phyloP scores from a whole-genome alignment of 2,797 vertebrate genomes.

The Prunella strophiata region DNA sequence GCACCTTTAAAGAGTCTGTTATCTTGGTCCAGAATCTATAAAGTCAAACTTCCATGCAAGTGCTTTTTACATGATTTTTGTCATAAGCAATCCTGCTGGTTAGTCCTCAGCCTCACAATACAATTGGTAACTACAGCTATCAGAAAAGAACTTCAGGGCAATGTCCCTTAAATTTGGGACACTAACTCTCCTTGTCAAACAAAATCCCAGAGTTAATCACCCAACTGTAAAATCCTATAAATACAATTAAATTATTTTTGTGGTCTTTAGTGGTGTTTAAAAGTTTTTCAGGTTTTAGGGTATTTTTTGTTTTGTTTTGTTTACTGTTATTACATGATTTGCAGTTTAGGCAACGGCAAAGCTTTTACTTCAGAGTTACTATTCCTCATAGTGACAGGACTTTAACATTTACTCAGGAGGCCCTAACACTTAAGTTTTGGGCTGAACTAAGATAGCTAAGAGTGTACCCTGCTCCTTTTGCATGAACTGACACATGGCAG shows the following conservation, averaged over 20 bases:
- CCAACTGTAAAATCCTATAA: background rate
- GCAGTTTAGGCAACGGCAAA: background rate
- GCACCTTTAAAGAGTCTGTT: background rate
- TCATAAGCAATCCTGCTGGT: background rate
- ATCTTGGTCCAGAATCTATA: background rate
- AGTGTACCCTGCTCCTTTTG: background rate
- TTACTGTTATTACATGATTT: background rate
- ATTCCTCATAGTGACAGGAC: background rate
- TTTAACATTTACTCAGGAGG: background rate
- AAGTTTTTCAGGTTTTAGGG: background rate
- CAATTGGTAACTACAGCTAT: background rate
- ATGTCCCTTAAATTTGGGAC: background rate
- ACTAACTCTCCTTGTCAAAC: background rate
- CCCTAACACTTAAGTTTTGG: background rate
- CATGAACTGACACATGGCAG: background rate
- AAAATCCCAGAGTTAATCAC: background rate
- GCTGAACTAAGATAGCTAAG: background rate
- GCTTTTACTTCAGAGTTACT: background rate
- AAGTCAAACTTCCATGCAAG: background rate
- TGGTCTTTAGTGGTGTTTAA: background rate
- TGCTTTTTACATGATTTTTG: background rate
- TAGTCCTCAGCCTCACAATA: background rate
- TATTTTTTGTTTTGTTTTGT: background rate
- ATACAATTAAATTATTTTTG: background rate
- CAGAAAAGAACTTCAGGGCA: background rate